Base-by-base conservation (phyloP, 2,888 invertebrate species). In the Stomorhina lunata region DNA sequence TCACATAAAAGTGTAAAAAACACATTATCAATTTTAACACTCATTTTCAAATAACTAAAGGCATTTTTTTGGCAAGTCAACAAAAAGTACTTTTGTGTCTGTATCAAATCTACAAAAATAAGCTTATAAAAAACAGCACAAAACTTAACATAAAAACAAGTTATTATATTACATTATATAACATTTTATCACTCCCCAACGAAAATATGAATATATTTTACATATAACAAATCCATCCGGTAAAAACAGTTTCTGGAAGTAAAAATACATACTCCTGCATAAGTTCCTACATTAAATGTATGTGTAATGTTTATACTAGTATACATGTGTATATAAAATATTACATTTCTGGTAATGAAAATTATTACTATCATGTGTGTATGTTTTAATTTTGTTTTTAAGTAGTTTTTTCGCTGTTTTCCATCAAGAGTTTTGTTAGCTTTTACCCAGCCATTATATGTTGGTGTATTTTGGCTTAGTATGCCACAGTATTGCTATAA, bases 21-120 rank as follows among this genome's bases (percentile, higher is more conserved):
- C 9, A 43, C 22, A 50, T 2, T 48, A 5, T 48, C 34, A 72
- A 27, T 63, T 53, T 63, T 40, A 55, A 32, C 61, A 61, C 40
- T 69, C 22, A 40, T 77, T 69, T 50, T 12, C 61, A 69, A 69
- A 69, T 59, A 69, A 53, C 69, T 48, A 29, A 63, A 37, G 61
- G 61, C 53, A 27, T 53, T 34, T 59, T 59, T 61, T 75, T 76
- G 66, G 55, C 57, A 77, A 77, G 40, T 68, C 63, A 78, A 78
- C 57, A 78, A 71, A n/a, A n/a, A 57, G 48, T 71, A 57, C 37
- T 61, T 77, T 65, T 73, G 20, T 43, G 25, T 20, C 37, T 53
- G 34, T 61, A 10, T 27, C 22, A 22, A 17, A 65, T n/a, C 7
- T 17, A 32, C 34, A 27, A 37, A 53, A 53, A 27, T 10, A 15